Evolutionary conservation across 2,888 invertebrate species (phyloP).

Genomic region (Dryadula phaetusa): DNA sequence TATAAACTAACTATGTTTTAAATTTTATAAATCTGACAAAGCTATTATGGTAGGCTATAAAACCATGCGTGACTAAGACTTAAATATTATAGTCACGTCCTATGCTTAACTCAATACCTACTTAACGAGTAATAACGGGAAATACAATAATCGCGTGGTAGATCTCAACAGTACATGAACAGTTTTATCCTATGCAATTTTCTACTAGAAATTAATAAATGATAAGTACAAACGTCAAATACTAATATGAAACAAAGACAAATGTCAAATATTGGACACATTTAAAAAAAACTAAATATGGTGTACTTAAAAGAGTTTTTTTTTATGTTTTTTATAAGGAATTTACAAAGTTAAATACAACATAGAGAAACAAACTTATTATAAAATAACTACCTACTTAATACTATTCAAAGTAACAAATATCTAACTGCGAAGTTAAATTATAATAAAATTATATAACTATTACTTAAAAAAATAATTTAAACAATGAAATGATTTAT

Average conservation of each 20-base stretch:
- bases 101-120: slow-evolving; percentile 2
- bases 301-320: not conserved
- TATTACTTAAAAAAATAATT: no score
- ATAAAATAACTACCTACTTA: no score
- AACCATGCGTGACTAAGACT: slow-evolving; percentile 12
- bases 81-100: slow-evolving; percentile 18
- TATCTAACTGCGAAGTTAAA: no score
- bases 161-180: no score
- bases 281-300: not conserved
- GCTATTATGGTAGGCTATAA: not conserved
- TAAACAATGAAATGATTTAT: no score
- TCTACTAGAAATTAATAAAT: not conserved
- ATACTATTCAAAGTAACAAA: no score
- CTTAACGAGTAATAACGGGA: slow-evolving; percentile 15
- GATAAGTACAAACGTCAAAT: slow-evolving; percentile 3
- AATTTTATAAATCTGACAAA: not conserved
- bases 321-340: no score
- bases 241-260: not conserved
- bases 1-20: not conserved
- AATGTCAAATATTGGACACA: not conserved
- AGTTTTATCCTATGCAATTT: not conserved
- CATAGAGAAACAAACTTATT: no score
- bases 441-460: no score
- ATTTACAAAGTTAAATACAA: no score
- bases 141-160: not conserved